Evolutionary conservation across 1,140 invertebrate genomes (phyloP).

Genomic region (Rhynchophorus ferrugineus): DNA sequence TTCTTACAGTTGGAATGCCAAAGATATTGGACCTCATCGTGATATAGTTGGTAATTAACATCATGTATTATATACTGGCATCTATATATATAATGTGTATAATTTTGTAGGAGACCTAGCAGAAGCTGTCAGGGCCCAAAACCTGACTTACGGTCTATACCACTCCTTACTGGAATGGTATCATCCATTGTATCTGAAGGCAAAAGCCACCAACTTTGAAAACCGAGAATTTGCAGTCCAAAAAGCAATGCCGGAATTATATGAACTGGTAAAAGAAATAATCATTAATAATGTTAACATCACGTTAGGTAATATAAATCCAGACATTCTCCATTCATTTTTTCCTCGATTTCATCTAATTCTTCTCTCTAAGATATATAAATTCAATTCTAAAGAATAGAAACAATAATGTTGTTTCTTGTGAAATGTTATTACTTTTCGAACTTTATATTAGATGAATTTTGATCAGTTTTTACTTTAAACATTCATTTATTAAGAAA

Average conservation of each 20-base stretch:
- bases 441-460: too few species aligned
- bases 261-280: conserved; percentile 56
- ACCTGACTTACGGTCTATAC: conserved; percentile 53
- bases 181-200: conserved; percentile 72
- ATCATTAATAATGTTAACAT: too few species aligned
- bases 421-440: too few species aligned
- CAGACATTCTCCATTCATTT: too few species aligned
- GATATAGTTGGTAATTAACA: background rate
- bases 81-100: background rate
- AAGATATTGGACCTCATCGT: background rate
- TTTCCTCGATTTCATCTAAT: too few species aligned
- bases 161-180: conserved; percentile 90
- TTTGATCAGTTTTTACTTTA: too few species aligned
- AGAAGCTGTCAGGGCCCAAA: conserved; percentile 3
- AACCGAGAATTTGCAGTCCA: conserved; percentile 56
- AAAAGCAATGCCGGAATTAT: conserved; percentile 69
- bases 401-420: too few species aligned
- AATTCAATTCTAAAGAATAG: too few species aligned
- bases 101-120: background rate
- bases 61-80: background rate
- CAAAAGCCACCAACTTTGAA: conserved; percentile 58
- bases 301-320: too few species aligned
- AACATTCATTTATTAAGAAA: too few species aligned
- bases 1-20: background rate
- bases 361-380: too few species aligned